phyloP scores from a whole-genome alignment of 2,888 invertebrate genomes.

The Tipula helvola region DNA sequence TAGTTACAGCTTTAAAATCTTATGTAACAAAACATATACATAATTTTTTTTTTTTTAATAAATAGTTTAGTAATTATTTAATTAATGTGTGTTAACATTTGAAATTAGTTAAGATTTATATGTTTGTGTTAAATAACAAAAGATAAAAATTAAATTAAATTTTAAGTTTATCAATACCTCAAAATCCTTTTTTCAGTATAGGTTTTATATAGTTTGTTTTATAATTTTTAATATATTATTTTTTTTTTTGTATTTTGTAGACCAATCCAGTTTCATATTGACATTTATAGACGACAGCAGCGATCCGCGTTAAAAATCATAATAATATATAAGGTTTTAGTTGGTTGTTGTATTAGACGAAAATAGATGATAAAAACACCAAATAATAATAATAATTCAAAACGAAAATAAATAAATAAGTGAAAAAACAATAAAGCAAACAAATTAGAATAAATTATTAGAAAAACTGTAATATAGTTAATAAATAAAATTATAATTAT shows the following conservation, averaged over 20 bases:
- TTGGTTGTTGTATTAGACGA: not conserved
- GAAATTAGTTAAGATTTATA: not conserved
- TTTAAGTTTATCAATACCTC: conserved; percentile 29
- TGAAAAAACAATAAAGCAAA: conserved; percentile 17
- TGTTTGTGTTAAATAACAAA: not conserved
- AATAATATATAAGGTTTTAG: not conserved
- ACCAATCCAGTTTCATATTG: conserved; percentile 23
- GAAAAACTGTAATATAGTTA: not conserved
- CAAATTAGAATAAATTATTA: conserved; percentile 14
- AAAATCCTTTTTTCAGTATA: conserved; percentile 29
- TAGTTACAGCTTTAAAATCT: not conserved
- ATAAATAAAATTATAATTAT: not conserved
- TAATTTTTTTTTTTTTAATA: not conserved
- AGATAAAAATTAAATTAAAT: not conserved
- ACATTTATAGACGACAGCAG: conserved; percentile 21
- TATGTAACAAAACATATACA: not conserved
- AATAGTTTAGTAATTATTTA: not conserved
- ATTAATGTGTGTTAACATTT: not conserved
- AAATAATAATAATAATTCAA: not conserved
- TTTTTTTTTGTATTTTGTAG: conserved; percentile 16
- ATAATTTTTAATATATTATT: not conserved
- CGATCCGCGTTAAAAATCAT: conserved; percentile 26
- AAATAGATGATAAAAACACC: not conserved
- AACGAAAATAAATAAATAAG: not conserved
- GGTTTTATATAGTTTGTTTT: not conserved